Evolutionary conservation across 2,113 vertebrate species (phyloP).

Genomic region (Diadophis punctatus): DNA sequence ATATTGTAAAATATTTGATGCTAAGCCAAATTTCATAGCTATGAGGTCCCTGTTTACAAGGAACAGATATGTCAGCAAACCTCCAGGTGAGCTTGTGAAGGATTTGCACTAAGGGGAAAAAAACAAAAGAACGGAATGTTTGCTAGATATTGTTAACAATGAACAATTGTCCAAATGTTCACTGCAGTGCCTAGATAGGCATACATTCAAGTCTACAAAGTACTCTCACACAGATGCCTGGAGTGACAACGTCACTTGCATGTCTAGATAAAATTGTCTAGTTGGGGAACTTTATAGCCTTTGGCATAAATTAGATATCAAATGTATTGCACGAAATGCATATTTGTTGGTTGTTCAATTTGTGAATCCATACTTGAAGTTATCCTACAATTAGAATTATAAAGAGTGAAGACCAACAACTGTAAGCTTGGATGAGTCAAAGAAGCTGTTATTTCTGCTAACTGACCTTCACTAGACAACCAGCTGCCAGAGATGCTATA

Average conservation of each 20-base stretch:
- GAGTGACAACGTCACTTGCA: not conserved
- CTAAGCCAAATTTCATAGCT: rapidly evolving
- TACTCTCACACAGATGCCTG: not conserved
- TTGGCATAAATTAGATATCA: not conserved
- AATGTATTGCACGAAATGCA: not conserved
- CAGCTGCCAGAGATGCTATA: not conserved
- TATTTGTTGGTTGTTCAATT: not conserved
- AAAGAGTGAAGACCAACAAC: not conserved
- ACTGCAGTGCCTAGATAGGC: not conserved
- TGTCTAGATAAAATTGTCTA: not conserved
- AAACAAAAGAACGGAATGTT: not conserved
- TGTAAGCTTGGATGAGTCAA: not conserved
- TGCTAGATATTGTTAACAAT: not conserved
- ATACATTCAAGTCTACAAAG: not conserved
- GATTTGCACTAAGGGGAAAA: not conserved
- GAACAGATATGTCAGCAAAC: not conserved
- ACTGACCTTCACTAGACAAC: not conserved
- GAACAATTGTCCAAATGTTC: not conserved
- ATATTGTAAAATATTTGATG: not conserved
- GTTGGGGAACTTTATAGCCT: not conserved
- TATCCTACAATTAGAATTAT: not conserved
- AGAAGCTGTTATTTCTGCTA: not conserved
- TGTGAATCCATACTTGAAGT: not conserved
- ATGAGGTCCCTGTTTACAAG: not conserved
- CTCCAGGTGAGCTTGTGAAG: not conserved